Conservation (phyloP, 2,888 invertebrate genomes). For the Metacarcinus magister region DNA sequence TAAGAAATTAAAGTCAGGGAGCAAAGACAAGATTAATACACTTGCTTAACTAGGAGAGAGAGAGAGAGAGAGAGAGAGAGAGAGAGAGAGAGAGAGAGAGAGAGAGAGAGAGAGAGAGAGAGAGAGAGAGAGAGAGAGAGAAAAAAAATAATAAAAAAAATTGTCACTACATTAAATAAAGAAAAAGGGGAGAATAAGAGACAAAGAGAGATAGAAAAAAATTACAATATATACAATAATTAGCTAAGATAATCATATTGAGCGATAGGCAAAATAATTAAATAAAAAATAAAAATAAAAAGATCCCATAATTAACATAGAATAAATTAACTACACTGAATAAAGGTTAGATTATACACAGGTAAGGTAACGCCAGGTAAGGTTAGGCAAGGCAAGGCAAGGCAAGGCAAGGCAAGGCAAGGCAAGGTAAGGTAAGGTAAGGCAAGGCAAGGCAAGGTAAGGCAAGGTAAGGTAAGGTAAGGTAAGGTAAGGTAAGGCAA, state of each 20-base stretch:
- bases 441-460: no score
- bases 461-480: no score
- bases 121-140: constrained; percentile 60
- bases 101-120: constrained; percentile 62
- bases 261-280: background rate
- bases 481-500: no score
- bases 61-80: background rate
- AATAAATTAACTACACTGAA: no score
- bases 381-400: background rate
- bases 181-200: background rate
- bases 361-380: background rate
- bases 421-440: no score
- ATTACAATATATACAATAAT: no score
- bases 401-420: background rate
- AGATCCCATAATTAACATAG: no score
- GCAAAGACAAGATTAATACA: no score
- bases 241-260: no score
- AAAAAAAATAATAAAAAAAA: background rate
- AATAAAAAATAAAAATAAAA: background rate
- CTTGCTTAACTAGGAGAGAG: background rate
- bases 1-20: no score
- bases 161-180: background rate
- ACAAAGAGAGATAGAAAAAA: no score
- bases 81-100: constrained; percentile 60
- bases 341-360: background rate